A percentile compares a stretch with the other conserved stretches of the same genome.
Evolutionary conservation across 2,113 vertebrate genomes (phyloP).

Genomic region (Polypterus bichir): DNA sequence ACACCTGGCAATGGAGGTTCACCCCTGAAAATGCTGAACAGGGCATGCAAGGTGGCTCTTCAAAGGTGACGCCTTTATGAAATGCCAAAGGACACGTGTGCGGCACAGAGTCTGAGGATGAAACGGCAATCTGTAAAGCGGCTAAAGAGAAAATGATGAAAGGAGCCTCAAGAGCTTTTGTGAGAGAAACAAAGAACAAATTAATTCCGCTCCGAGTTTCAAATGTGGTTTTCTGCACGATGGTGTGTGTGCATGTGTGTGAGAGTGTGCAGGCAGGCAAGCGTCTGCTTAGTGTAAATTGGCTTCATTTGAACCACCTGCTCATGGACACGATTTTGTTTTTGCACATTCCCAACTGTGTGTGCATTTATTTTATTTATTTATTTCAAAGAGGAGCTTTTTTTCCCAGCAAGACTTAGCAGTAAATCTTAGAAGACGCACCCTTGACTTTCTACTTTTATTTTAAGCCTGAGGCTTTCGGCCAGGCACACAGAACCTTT

Average conservation of each 20-base stretch:
- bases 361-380: not conserved
- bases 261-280: too few species aligned
- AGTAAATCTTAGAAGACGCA: not conserved
- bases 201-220: not conserved
- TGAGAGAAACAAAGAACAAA: not conserved
- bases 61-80: too few species aligned
- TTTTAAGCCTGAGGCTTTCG: not conserved
- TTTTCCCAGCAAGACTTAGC: not conserved
- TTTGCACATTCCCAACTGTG: not conserved
- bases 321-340: not conserved
- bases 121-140: not conserved
- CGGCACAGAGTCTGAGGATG: not conserved
- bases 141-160: not conserved
- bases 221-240: not conserved
- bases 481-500: too few species aligned
- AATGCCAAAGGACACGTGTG: too few species aligned
- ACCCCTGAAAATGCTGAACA: too few species aligned
- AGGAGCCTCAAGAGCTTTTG: not conserved
- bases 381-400: not conserved
- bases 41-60: too few species aligned
- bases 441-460: not conserved
- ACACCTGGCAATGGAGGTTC: too few species aligned
- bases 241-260: not conserved
- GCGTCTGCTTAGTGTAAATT: conserved; percentile 1
- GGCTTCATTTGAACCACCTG: conserved; percentile 5